These are phyloP conservation scores for Drosophila kikkawai DNA, from an alignment of 1,140 invertebrate genomes.

Conservation along the genomic window DNA sequence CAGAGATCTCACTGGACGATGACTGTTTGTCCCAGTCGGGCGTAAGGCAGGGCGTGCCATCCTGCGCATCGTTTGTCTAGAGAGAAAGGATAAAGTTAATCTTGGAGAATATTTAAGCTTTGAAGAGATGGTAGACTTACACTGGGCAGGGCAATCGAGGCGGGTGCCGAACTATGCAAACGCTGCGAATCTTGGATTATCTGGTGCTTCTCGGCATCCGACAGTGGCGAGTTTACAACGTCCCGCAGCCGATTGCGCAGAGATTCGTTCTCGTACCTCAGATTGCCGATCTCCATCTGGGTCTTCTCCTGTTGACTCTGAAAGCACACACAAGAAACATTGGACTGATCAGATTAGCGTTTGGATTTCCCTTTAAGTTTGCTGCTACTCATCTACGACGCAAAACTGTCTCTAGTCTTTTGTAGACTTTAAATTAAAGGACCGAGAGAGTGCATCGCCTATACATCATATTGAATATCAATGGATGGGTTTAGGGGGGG, in stretches of 20 bases:
- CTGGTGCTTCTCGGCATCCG: constrained; percentile 93
- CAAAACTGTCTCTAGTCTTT: constrained; percentile 10
- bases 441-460: constrained; percentile 46
- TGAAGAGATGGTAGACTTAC: constrained; percentile 65
- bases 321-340: constrained; percentile 30
- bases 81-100: too few species aligned
- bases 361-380: constrained; percentile 5
- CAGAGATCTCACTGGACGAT: constrained; percentile 94
- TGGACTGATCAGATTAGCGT: constrained; percentile 16
- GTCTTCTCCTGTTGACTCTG: constrained; percentile 87
- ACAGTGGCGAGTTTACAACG: constrained; percentile 91
- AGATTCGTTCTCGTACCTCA: constrained; percentile 91
- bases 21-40: constrained; percentile 96
- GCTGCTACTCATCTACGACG: constrained; percentile 23
- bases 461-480: constrained; percentile 76
- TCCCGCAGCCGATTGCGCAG: constrained; percentile 90
- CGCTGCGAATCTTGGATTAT: constrained; percentile 89
- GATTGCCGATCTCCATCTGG: constrained; percentile 88
- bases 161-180: constrained; percentile 88
- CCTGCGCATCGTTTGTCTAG: constrained; percentile 61
- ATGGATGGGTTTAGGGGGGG: constrained; percentile 57
- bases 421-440: constrained; percentile 60
- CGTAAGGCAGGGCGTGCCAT: constrained; percentile 87
- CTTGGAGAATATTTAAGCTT: too few species aligned
- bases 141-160: constrained; percentile 87